Base-by-base conservation (phyloP, 2,888 invertebrate genomes). In the Stegana nigrithorax region DNA sequence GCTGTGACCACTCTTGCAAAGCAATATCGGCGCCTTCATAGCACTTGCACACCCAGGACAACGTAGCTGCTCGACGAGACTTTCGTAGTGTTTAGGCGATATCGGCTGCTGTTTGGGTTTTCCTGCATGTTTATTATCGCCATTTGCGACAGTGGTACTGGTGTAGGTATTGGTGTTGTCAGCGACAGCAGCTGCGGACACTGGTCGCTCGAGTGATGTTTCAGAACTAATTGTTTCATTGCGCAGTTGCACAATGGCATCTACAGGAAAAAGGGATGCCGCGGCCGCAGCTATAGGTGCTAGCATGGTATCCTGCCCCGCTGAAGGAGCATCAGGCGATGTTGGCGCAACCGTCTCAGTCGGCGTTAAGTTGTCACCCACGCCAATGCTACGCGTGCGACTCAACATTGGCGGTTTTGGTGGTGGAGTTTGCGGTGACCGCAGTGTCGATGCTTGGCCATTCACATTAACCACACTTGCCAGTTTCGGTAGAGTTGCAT, bases 41-140 rank as follows among this genome's bases (percentile, higher is more conserved):
- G 85, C 84, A 14, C 73, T 77, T 2, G 84, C 83, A 63, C 86
- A 86, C 39, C 86, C 85, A 2, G 86, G 86, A 72, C 86, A 86
- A 45, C 84, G 81, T 6, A 86, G 67, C 64, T 85, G 85, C 63
- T 84, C 84, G 26, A 85, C 78, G 14, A 85, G 63, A 7, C 83
- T 80, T 67, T 85, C 85, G 60, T 85, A 85, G 59, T 84, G 84
- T 23, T 81, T 82, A 3, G 67, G 45, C 0, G 81, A 75, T n/a
- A 82, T 73, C 14, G 70, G 68, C 29, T 68, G 71, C 27, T 60
- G 12, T 47, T 23, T 6, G 17, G 1, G 17, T 39, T 39, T 39
- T 39, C 17, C 39, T 17, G n/a, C n/a, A 8, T 51, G 60, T n/a
- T n/a, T n/a, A 45, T 44, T 56, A 56, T 47, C 45, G 21, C 39